A percentile compares a stretch with the other conserved stretches of the same genome.
Conservation (phyloP, 2,888 invertebrate species). For the Drosophila demipolita region DNA sequence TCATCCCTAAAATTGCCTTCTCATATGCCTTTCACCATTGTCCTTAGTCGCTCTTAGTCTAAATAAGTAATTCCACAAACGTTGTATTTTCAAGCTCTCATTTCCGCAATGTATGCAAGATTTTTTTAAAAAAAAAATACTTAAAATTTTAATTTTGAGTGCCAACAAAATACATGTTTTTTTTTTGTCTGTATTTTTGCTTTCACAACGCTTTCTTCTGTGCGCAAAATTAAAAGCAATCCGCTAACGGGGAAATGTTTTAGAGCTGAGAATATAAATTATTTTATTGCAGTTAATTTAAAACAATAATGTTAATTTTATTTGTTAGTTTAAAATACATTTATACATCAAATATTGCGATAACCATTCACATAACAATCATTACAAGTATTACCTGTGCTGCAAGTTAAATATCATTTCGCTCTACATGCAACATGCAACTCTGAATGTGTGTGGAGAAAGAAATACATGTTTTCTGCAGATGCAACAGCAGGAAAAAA, state of each 20-base stretch:
- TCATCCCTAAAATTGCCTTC: not conserved
- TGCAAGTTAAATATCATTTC: not conserved
- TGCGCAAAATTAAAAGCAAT: too few species aligned
- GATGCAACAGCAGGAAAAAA: conserved; percentile 4
- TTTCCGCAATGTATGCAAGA: not conserved
- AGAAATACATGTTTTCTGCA: not conserved
- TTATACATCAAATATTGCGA: not conserved
- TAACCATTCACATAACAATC: not conserved
- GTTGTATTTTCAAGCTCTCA: not conserved
- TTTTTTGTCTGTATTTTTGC: too few species aligned
- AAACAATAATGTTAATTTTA: not conserved
- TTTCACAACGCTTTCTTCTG: too few species aligned
- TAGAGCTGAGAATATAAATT: not conserved
- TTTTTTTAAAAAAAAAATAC: not conserved
- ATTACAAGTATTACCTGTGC: not conserved
- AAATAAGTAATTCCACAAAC: not conserved
- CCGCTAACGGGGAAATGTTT: too few species aligned
- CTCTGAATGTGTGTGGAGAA: not conserved
- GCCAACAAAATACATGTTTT: not conserved
- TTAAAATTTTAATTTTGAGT: not conserved
- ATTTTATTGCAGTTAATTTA: not conserved
- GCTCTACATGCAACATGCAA: conserved; percentile 13
- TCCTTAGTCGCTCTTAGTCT: not conserved
- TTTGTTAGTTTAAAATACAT: not conserved
- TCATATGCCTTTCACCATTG: not conserved